Evolutionary conservation across 2,797 vertebrate genomes (phyloP).

Genomic region (Ataeniobius toweri): DNA sequence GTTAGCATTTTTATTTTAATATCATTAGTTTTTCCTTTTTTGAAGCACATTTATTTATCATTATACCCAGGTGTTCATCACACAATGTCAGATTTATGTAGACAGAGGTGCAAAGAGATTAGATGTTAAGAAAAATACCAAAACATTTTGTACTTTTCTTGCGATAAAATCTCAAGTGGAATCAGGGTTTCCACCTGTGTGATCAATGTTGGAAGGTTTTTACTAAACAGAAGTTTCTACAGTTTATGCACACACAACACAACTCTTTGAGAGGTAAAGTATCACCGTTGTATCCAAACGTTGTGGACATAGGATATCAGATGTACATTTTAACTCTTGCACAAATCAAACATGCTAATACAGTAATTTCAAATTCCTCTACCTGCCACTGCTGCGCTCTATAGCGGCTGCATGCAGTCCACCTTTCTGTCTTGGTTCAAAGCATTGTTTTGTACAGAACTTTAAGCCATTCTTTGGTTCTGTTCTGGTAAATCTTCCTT

Average conservation of each 20-base stretch:
- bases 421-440: neutral
- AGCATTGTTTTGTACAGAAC: neutral
- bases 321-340: neutral
- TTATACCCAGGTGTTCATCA: neutral
- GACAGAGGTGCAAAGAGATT: neutral
- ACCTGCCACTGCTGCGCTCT: too few relatives aligned
- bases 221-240: neutral
- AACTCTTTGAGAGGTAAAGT: neutral
- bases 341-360: neutral
- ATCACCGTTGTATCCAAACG: neutral
- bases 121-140: neutral
- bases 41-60: neutral
- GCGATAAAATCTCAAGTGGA: neutral
- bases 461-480: neutral
- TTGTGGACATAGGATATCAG: neutral
- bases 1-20: neutral
- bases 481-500: neutral
- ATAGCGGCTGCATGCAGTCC: neutral
- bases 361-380: neutral
- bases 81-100: neutral
- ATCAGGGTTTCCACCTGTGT: neutral
- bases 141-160: neutral
- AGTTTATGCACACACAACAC: too few relatives aligned
- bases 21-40: neutral
- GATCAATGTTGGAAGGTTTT: neutral